These are phyloP conservation scores for Ericerus pela DNA, from an alignment of 1,140 invertebrate genomes.

Conservation along the genomic window DNA sequence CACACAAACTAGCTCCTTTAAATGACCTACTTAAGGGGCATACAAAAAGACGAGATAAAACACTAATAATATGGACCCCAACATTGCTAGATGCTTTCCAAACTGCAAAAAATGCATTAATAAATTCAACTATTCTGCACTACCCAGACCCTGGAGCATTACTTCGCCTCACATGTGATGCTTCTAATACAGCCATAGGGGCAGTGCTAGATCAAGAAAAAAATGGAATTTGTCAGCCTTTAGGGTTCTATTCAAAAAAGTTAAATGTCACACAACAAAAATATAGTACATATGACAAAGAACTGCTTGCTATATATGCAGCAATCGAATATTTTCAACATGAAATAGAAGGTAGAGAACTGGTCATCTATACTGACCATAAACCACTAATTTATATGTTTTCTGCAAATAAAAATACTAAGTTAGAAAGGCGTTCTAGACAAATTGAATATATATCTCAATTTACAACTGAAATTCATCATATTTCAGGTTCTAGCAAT, in stretches of 20 bases:
- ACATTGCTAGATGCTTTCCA: neutral
- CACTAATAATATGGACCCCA: neutral
- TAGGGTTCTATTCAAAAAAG: constrained; percentile 17
- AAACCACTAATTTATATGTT: too few relatives aligned
- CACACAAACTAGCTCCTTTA: constrained; percentile 11
- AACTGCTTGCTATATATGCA: constrained; percentile 29
- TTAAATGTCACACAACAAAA: neutral
- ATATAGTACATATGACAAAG: constrained; percentile 28
- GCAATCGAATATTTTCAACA: constrained; percentile 26
- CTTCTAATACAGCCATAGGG: constrained; percentile 23
- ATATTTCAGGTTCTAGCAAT: too few relatives aligned
- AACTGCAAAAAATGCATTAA: neutral
- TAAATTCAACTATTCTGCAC: neutral
- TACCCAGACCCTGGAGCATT: neutral
- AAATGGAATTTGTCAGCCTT: neutral
- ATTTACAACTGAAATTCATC: too few relatives aligned
- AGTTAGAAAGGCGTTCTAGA: too few relatives aligned
- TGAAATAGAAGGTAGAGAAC: constrained; percentile 25
- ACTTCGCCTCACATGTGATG: constrained; percentile 18
- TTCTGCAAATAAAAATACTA: too few relatives aligned
- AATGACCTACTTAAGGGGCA: constrained; percentile 2
- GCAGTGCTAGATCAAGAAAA: constrained; percentile 22
- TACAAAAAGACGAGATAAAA: neutral
- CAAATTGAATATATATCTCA: too few relatives aligned
- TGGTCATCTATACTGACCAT: constrained; percentile 29